Base-by-base conservation (phyloP, 2,888 invertebrate species). In the Tachina lurida region DNA sequence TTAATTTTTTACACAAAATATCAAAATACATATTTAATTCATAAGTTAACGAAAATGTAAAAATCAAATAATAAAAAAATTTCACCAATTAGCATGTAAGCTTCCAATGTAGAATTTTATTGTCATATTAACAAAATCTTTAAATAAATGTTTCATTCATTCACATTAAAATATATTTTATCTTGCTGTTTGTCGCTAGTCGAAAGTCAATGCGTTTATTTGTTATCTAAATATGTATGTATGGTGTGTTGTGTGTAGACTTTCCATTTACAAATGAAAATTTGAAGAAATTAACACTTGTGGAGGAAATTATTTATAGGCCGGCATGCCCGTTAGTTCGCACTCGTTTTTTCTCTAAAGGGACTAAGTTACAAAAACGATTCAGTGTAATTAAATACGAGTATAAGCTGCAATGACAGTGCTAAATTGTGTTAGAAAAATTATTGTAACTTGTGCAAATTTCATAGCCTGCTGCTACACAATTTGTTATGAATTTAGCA, bases 241-340 rank as follows among this genome's bases (percentile, higher is more conserved):
- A 4, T 47, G 9, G n/a, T 68, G 8, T 10, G 10, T 31, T 60
- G 67, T 77, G 67, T 81, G 47, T 77, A 68, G 49, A 52, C 49
- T 77, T 81, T 80, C 73, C 68, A 68, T 77, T 84, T 74, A 56
- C 39, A 60, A 68, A 41, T 54, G 41, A 73, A 77, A 67, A 52
- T 75, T 78, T 31, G 2, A 67, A 49, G 76, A 80, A 80, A 84
- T 84, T 84, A 84, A 84, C 84, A 80, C 84, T 80, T 80, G 45
- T 13, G 43, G 31, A 45, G 1, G 41, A 52, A 52, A 52, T 60
- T 15, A 12, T 31, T 31, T 41, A 17, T 12, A 63, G n/a, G 47
- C 15, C 12, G 3, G 7, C 10, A n/a, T 22, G 8, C 70, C 70
- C 56, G 19, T 1, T 56, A 70, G 56, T 70, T 49, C 49, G 19